These are phyloP conservation scores for Cheiracanthium punctorium DNA, from an alignment of 2,888 invertebrate genomes.

Conservation along the genomic window DNA sequence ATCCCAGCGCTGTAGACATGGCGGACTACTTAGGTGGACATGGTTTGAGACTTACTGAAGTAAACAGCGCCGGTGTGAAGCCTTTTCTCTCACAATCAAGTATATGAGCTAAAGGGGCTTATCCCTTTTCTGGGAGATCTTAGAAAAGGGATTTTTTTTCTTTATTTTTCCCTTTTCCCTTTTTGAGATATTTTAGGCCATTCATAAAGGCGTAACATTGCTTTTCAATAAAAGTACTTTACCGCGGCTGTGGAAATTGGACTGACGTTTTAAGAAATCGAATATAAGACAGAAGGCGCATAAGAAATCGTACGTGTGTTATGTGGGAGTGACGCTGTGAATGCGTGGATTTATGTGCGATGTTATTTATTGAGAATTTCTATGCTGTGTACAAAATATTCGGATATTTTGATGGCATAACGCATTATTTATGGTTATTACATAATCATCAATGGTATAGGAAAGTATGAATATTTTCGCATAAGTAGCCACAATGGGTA, in stretches of 20 bases:
- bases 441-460: too few species aligned
- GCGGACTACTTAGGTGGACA: constrained; percentile 67
- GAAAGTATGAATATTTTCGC: too few species aligned
- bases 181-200: constrained; percentile 29
- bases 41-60: constrained; percentile 68
- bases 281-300: not conserved
- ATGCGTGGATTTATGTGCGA: too few species aligned
- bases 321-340: too few species aligned
- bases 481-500: too few species aligned
- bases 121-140: constrained; percentile 39
- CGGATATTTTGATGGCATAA: too few species aligned
- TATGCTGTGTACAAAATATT: too few species aligned
- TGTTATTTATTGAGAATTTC: too few species aligned
- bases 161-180: constrained; percentile 20
- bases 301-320: not conserved
- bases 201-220: constrained; percentile 65
- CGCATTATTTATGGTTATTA: too few species aligned
- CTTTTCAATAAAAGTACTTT: constrained; percentile 68
- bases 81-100: constrained; percentile 61
- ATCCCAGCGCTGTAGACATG: constrained; percentile 60
- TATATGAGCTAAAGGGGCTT: constrained; percentile 33
- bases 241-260: not conserved
- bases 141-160: constrained; percentile 8
- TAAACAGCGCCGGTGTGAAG: constrained; percentile 46
- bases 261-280: not conserved